Percentiles rank a stretch among this genome's conserved stretches.
These are phyloP conservation scores for Electrophaes corylata DNA, from an alignment of 2,888 invertebrate species.

Conservation along the genomic window DNA sequence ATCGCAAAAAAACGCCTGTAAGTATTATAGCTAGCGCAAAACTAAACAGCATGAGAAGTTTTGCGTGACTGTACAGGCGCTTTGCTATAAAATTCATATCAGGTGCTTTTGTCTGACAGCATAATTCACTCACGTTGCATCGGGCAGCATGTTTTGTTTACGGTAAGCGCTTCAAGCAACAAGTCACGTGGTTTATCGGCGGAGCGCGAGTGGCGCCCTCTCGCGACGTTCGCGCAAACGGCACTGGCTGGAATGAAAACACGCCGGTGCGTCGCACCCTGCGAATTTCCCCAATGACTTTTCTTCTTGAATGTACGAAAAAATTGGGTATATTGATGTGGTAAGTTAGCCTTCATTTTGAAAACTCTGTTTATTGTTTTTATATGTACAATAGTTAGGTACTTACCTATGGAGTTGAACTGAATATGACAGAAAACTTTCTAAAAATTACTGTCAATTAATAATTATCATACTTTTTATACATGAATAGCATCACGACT, in stretches of 20 bases:
- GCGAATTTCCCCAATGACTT: conserved; percentile 81
- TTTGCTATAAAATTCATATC: conserved; percentile 77
- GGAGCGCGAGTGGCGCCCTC: conserved; percentile 75
- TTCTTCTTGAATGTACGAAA: conserved; percentile 73
- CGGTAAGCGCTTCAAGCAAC: conserved; percentile 61
- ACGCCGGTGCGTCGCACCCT: conserved; percentile 78
- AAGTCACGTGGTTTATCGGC: conserved; percentile 69
- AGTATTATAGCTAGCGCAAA: conserved; percentile 66
- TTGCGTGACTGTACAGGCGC: conserved; percentile 70
- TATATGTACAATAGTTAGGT: too few relatives aligned
- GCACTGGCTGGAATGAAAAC: conserved; percentile 77
- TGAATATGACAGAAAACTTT: too few relatives aligned
- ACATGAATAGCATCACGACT: too few relatives aligned
- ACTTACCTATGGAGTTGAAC: too few relatives aligned
- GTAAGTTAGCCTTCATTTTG: neutral
- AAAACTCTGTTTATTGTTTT: neutral
- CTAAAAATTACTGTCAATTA: too few relatives aligned
- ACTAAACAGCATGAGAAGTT: conserved; percentile 67
- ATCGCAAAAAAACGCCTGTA: conserved; percentile 65
- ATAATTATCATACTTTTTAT: too few relatives aligned
- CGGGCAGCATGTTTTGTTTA: conserved; percentile 60
- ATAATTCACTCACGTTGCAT: conserved; percentile 55
- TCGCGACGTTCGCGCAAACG: conserved; percentile 76
- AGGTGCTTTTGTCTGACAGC: conserved; percentile 46
- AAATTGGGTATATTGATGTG: conserved; percentile 25